These are phyloP conservation scores for Heliangelus exortis DNA, from an alignment of 2,797 vertebrate species.

Conservation along the genomic window DNA sequence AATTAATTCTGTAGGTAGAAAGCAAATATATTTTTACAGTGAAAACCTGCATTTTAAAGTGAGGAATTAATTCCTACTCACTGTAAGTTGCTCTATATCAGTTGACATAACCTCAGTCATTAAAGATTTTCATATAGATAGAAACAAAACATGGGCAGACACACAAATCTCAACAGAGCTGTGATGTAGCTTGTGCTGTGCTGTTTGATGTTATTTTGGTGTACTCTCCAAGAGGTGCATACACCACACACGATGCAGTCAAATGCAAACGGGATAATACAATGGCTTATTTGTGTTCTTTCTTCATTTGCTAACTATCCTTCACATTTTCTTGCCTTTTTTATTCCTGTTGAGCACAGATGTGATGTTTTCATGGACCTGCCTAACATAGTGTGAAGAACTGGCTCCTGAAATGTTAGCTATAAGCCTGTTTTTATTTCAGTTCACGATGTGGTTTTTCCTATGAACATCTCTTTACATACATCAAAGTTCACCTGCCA, in stretches of 20 bases:
- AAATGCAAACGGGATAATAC: not conserved
- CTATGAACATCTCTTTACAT: not conserved
- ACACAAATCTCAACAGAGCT: not conserved
- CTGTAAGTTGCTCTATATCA: not conserved
- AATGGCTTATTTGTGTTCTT: not conserved
- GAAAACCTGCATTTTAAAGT: not conserved
- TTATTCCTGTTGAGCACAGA: not conserved
- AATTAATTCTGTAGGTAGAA: not conserved
- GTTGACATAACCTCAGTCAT: not conserved
- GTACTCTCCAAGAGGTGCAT: not conserved
- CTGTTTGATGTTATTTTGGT: not conserved
- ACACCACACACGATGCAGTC: not conserved
- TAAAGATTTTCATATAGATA: not conserved
- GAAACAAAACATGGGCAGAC: no score
- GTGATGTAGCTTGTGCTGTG: not conserved
- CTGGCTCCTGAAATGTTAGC: not conserved
- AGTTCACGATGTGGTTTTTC: not conserved
- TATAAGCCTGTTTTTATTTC: not conserved
- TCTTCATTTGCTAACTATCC: not conserved
- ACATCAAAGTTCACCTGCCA: not conserved
- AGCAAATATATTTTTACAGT: not conserved
- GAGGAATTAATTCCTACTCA: not conserved
- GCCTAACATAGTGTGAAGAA: not conserved
- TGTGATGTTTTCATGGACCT: not conserved
- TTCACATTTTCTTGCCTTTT: not conserved